A percentile compares a stretch with the other conserved stretches of the same genome.
phyloP scores from a whole-genome alignment of 2,888 invertebrate species.

The Microctonus brassicae region DNA sequence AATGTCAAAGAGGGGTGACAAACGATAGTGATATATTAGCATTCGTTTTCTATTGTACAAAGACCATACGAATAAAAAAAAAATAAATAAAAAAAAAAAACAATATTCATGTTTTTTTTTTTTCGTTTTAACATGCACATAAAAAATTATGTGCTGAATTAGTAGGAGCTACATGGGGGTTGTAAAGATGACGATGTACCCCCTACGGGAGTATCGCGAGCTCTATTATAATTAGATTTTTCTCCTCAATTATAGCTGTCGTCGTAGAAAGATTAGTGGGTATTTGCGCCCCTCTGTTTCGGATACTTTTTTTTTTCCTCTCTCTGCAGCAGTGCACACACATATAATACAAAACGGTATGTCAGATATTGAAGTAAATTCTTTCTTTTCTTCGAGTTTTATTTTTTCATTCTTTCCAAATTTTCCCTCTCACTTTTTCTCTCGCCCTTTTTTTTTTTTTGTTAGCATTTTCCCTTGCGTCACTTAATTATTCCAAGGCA shows the following conservation, averaged over 20 bases:
- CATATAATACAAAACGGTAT: slow-evolving; percentile 5
- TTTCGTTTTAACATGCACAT: neutral
- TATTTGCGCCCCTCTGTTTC: slow-evolving; percentile 5
- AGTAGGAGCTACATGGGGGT: neutral
- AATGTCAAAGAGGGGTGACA: slow-evolving; percentile 32
- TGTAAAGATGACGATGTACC: slow-evolving; percentile 1
- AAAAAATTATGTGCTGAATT: neutral
- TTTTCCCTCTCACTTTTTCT: neutral
- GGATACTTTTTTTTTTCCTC: neutral
- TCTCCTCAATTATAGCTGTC: slow-evolving; percentile 46
- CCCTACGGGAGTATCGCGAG: slow-evolving; percentile 35
- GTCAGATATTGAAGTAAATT: slow-evolving; percentile 41
- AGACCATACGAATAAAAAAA: neutral
- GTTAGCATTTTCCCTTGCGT: slow-evolving; percentile 38
- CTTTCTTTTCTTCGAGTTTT: slow-evolving; percentile 20
- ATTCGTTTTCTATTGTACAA: neutral
- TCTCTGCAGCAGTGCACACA: neutral
- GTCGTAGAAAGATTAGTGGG: slow-evolving; percentile 41
- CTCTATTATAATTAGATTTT: slow-evolving; percentile 45
- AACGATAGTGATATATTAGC: slow-evolving; percentile 35
- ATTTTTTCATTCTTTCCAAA: slow-evolving; percentile 1
- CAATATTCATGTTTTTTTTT: slow-evolving; percentile 5
- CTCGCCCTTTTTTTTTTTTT: neutral
- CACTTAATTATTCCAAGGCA: slow-evolving; percentile 63
- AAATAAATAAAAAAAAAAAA: slow-evolving; percentile 11